Evolutionary conservation across 2,113 vertebrate genomes (phyloP), one percentile per base, ranked within the genome.

Genomic region (Maccullochella peelii): DNA sequence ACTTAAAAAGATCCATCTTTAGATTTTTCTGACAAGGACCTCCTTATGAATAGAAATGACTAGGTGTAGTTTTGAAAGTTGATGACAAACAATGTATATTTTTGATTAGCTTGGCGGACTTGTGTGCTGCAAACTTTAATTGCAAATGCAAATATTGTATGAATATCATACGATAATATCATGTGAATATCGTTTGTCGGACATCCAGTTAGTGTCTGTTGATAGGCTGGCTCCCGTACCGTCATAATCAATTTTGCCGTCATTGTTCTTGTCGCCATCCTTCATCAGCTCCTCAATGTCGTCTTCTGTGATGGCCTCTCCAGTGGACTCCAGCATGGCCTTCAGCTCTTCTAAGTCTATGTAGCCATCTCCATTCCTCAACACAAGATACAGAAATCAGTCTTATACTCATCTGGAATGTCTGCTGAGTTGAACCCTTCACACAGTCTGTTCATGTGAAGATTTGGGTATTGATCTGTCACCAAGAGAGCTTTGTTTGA

Each of bases 211-310:
- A 38, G 10, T 36, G 47, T 42, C 18, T 8, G 12, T 52, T 49
- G 25, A n/a, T n/a, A n/a, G 11, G 5, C 21, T 42, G 9, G 5
- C 2, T 55, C 5, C 14, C 86, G 18, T 92, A 96, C 95, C 95
- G 1, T 96, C 95, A 85, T 96, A 96, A 87, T 96, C 95, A 49
- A 96, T 96, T 87, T 93, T 96, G 38, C 95, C 95, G n/a, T 96
- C 95, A 12, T 96, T 96, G 91, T 96, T 96, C 86, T 95, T 96
- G 89, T 96, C 95, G 30, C 95, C 95, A 25, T 96, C 95, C 79
- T 95, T 96, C 95, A 96, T 96, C 73, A 96, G 91, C 69, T 96
- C 95, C 72, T 96, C 95, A 0, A 96, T 95, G 84, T 96, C 95
- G 12, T 96, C 95, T 82, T 96, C 95, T 2, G 95, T 96, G 75